These are phyloP conservation scores for Kryptolebias ocellatus DNA, from an alignment of 2,797 vertebrate species.

Conservation along the genomic window DNA sequence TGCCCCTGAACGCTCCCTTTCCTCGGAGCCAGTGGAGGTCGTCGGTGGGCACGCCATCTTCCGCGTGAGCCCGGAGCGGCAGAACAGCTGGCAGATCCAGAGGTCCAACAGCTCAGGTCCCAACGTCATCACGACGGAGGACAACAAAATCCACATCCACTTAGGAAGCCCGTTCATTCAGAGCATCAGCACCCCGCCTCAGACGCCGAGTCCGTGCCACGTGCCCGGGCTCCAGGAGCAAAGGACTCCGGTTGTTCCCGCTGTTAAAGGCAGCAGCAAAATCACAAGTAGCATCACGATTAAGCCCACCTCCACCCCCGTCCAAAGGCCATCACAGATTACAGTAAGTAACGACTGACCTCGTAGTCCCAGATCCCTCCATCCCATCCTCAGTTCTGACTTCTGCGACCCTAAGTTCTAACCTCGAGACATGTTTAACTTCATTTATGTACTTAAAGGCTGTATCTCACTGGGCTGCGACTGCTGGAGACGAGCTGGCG, in stretches of 20 bases:
- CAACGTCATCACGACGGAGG: slow-evolving; percentile 96
- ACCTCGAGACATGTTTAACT: slow-evolving; percentile 58
- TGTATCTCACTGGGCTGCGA: too few species aligned
- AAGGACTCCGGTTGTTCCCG: slow-evolving; percentile 84
- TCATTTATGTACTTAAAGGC: slow-evolving; percentile 65
- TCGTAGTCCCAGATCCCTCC: slow-evolving; percentile 45
- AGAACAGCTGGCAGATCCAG: slow-evolving; percentile 92
- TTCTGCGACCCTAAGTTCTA: slow-evolving; percentile 54
- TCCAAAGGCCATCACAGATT: slow-evolving; percentile 95
- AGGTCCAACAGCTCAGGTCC: slow-evolving; percentile 93
- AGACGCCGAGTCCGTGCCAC: slow-evolving; percentile 83
- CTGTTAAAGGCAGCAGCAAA: slow-evolving; percentile 90
- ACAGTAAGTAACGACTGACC: slow-evolving; percentile 99
- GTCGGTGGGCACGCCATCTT: slow-evolving; percentile 88
- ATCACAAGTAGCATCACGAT: slow-evolving; percentile 98
- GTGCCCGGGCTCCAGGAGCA: slow-evolving; percentile 83
- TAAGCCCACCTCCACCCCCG: slow-evolving; percentile 91
- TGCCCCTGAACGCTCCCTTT: slow-evolving; percentile 85
- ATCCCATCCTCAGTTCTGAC: slow-evolving; percentile 62
- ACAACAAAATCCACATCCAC: slow-evolving; percentile 99
- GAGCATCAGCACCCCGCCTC: slow-evolving; percentile 81
- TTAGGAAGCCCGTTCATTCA: slow-evolving; percentile 93
- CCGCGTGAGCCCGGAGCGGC: slow-evolving; percentile 91
- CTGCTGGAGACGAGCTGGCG: too few species aligned
- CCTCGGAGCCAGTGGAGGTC: slow-evolving; percentile 86